phyloP scores from a whole-genome alignment of 2,113 vertebrate species.

The Empidonax alnorum region DNA sequence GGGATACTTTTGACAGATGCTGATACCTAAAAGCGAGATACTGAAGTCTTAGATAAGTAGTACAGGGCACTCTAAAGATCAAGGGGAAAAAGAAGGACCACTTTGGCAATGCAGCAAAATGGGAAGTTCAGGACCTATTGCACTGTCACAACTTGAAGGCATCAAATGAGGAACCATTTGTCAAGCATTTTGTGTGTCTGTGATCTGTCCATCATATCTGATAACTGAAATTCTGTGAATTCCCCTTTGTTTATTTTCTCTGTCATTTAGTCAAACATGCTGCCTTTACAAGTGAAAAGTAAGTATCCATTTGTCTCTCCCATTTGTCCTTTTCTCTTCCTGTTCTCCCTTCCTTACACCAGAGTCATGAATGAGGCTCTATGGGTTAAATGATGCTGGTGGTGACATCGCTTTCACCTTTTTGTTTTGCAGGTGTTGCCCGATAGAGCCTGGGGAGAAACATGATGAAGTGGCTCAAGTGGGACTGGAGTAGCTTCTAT shows the following conservation, averaged over 20 bases:
- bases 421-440: background rate
- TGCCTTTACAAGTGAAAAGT: background rate
- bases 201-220: background rate
- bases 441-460: background rate
- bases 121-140: background rate
- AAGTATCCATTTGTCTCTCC: background rate
- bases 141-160: background rate
- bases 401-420: background rate
- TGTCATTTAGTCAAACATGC: background rate
- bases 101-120: background rate
- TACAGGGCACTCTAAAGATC: background rate
- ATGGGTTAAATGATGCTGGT: background rate
- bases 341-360: background rate
- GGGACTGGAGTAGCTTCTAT: background rate
- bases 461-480: background rate
- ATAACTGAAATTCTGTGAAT: background rate
- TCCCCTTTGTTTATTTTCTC: background rate
- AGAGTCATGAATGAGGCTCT: background rate
- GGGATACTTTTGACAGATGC: background rate
- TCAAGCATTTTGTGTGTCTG: background rate
- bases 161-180: background rate
- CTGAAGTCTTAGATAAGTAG: background rate
- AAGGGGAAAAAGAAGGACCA: background rate
- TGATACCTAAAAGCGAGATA: background rate
- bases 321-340: background rate